These are phyloP conservation scores for Eumacrocentrus americanus DNA, from an alignment of 2,888 invertebrate genomes.

Conservation along the genomic window DNA sequence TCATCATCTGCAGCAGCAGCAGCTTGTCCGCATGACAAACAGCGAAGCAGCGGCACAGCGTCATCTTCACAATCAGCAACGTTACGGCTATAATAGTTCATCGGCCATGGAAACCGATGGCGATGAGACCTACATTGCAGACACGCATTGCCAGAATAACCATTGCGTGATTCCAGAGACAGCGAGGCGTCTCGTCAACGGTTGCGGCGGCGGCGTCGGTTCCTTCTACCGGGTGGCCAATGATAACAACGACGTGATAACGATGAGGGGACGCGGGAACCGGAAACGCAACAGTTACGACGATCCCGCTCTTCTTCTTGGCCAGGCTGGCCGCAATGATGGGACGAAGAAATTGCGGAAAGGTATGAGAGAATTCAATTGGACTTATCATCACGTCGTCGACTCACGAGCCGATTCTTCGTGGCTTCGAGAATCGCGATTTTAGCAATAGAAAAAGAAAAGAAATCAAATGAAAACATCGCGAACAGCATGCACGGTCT, in stretches of 20 bases:
- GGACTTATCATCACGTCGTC: slow-evolving; percentile 6
- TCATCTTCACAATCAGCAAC: slow-evolving; percentile 23
- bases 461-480: not conserved
- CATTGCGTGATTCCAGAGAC: slow-evolving; percentile 52
- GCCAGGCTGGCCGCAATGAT: slow-evolving; percentile 31
- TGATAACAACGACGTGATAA: slow-evolving; percentile 28
- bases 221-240: slow-evolving; percentile 24
- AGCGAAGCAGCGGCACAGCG: slow-evolving; percentile 20
- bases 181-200: slow-evolving; percentile 22
- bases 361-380: slow-evolving; percentile 46
- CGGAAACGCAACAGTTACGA: slow-evolving; percentile 48
- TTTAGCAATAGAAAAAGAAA: not conserved
- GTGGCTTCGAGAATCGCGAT: slow-evolving; percentile 18
- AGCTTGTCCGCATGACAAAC: slow-evolving; percentile 7
- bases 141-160: slow-evolving; percentile 47
- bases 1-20: too few relatives aligned
- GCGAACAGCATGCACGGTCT: slow-evolving; percentile 4
- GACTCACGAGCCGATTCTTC: slow-evolving; percentile 3
- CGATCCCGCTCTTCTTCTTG: slow-evolving; percentile 34
- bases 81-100: slow-evolving; percentile 18
- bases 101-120: slow-evolving; percentile 52
- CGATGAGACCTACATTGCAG: slow-evolving; percentile 37
- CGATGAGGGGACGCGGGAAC: slow-evolving; percentile 35
- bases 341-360: slow-evolving; percentile 44
- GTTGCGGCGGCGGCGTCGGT: slow-evolving; percentile 6